A percentile compares a stretch with the other conserved stretches of the same genome.
These are phyloP conservation scores for Apus apus DNA, from an alignment of 2,113 vertebrate species.

Conservation along the genomic window DNA sequence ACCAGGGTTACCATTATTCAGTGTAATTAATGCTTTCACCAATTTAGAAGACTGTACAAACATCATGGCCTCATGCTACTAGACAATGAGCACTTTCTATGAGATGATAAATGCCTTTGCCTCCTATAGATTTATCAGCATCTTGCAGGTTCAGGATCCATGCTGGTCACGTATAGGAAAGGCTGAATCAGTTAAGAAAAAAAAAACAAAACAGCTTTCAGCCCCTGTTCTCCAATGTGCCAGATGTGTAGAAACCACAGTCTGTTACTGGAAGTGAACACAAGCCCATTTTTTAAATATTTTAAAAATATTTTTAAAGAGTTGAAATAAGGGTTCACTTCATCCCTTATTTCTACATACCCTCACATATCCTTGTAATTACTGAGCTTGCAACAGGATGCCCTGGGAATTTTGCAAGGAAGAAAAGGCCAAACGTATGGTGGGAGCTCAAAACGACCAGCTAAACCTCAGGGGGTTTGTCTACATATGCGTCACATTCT, in stretches of 20 bases:
- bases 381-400: background rate
- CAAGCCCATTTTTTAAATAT: background rate
- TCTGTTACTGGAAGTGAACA: background rate
- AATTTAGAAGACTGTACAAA: slow-evolving; percentile 56
- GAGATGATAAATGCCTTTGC: slow-evolving; percentile 49
- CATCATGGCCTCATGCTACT: slow-evolving; percentile 13
- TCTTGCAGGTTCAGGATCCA: slow-evolving; percentile 26
- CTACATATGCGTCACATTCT: background rate
- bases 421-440: background rate
- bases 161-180: slow-evolving; percentile 22
- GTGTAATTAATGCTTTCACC: slow-evolving; percentile 63
- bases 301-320: background rate
- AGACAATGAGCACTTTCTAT: slow-evolving; percentile 36
- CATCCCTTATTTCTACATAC: background rate
- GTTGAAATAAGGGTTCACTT: background rate
- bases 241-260: background rate
- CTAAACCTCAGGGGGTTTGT: background rate
- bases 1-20: slow-evolving; percentile 55
- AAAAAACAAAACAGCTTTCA: background rate
- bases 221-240: background rate
- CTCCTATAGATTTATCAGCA: slow-evolving; percentile 43
- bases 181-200: background rate
- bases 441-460: background rate
- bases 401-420: background rate
- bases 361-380: background rate